phyloP scores from a whole-genome alignment of 1,140 invertebrate genomes.

The Drosophila nannoptera region DNA sequence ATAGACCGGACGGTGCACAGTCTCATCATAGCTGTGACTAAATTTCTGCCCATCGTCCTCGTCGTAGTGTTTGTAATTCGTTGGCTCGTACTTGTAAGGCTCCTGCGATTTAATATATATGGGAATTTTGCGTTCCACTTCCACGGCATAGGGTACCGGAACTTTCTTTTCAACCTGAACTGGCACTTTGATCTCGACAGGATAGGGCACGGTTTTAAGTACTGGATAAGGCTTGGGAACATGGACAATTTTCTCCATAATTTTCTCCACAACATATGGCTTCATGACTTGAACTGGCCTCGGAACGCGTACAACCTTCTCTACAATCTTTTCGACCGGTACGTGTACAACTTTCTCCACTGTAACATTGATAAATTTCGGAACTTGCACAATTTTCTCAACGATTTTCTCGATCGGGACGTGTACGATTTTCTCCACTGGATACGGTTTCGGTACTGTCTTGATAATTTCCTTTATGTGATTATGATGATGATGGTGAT shows the following conservation, averaged over 20 bases:
- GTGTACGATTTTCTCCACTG: slow-evolving; percentile 80
- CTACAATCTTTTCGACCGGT: slow-evolving; percentile 80
- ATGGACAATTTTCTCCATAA: slow-evolving; percentile 60
- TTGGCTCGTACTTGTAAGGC: slow-evolving; percentile 55
- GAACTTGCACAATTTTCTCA: slow-evolving; percentile 68
- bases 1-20: slow-evolving; percentile 7
- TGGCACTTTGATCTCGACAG: slow-evolving; percentile 80
- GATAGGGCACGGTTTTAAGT: slow-evolving; percentile 80
- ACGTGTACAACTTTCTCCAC: slow-evolving; percentile 83
- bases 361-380: slow-evolving; percentile 58
- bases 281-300: slow-evolving; percentile 67
- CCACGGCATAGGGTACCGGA: slow-evolving; percentile 80
- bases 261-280: slow-evolving; percentile 54
- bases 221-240: slow-evolving; percentile 82
- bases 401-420: slow-evolving; percentile 78
- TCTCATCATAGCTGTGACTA: slow-evolving; percentile 23
- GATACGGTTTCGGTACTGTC: slow-evolving; percentile 79
- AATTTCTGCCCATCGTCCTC: slow-evolving; percentile 30
- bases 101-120: slow-evolving; percentile 61
- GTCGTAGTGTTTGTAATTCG: slow-evolving; percentile 27
- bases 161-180: slow-evolving; percentile 81
- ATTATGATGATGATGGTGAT: slow-evolving; percentile 83
- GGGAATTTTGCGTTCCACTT: slow-evolving; percentile 81
- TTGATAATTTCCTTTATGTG: slow-evolving; percentile 82
- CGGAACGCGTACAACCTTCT: slow-evolving; percentile 74